Percentiles rank a stretch among this genome's conserved stretches.
These are phyloP conservation scores for Pachyrhynchus sulphureomaculatus DNA, from an alignment of 1,140 invertebrate species.

Conservation along the genomic window DNA sequence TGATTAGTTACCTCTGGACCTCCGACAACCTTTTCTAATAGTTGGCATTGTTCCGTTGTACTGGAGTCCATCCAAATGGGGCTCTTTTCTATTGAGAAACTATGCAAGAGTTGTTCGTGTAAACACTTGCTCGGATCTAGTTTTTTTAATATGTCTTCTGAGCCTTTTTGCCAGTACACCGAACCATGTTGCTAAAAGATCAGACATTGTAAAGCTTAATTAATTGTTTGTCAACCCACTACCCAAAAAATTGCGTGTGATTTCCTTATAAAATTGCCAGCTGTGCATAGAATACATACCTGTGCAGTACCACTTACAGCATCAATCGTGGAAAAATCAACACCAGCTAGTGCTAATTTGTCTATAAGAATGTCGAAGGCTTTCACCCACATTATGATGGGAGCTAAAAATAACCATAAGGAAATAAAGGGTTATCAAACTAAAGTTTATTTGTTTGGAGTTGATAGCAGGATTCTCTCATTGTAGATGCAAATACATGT, in stretches of 20 bases:
- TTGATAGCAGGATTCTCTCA: no score
- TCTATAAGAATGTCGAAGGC: constrained; percentile 90
- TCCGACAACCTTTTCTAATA: constrained; percentile 78
- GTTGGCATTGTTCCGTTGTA: constrained; percentile 75
- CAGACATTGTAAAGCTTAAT: no score
- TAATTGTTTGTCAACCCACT: no score
- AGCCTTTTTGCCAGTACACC: constrained; percentile 87
- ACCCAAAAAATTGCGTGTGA: no score
- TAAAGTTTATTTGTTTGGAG: no score
- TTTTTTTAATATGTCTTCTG: constrained; percentile 63
- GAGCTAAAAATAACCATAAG: constrained; percentile 54
- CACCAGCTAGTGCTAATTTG: constrained; percentile 73
- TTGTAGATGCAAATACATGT: no score
- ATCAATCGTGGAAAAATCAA: constrained; percentile 78
- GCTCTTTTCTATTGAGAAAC: constrained; percentile 78
- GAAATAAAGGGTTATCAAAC: neutral
- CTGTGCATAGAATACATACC: no score
- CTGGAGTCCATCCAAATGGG: constrained; percentile 98
- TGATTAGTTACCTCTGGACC: constrained; percentile 64
- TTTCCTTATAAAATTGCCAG: no score
- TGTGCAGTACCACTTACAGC: constrained; percentile 90
- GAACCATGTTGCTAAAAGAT: constrained; percentile 93
- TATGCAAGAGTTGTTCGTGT: constrained; percentile 76
- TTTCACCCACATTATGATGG: constrained; percentile 93
- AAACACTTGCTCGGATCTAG: constrained; percentile 76